These are phyloP conservation scores for Eupithecia abbreviata DNA, from an alignment of 2,888 invertebrate genomes.

Conservation along the genomic window DNA sequence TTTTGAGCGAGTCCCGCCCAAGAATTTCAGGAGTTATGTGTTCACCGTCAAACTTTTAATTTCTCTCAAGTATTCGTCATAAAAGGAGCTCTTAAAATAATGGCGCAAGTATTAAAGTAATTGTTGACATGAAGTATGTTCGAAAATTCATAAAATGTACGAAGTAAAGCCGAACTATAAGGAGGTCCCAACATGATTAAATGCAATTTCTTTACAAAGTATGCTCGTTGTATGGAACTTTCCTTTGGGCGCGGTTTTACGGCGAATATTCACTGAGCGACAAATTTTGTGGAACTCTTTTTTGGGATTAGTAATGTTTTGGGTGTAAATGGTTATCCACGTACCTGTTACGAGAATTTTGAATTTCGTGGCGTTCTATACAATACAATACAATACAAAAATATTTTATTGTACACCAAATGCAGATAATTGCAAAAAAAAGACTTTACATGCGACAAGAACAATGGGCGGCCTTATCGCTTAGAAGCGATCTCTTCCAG, in stretches of 20 bases:
- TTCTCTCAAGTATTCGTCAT: slow-evolving; percentile 70
- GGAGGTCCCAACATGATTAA: slow-evolving; percentile 76
- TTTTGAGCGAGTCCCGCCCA: slow-evolving; percentile 34
- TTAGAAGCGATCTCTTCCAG: no score
- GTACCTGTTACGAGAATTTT: no score
- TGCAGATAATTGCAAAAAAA: no score
- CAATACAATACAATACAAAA: no score
- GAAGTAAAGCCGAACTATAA: slow-evolving; percentile 69
- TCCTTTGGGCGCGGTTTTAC: slow-evolving; percentile 62
- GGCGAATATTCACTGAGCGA: slow-evolving; percentile 1
- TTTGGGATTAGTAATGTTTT: not conserved
- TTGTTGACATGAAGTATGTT: slow-evolving; percentile 74
- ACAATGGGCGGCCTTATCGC: no score
- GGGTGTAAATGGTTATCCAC: no score
- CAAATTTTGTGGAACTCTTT: not conserved
- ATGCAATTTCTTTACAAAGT: slow-evolving; percentile 81
- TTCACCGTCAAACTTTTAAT: slow-evolving; percentile 56
- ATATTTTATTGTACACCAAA: no score
- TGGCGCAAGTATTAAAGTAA: slow-evolving; percentile 73
- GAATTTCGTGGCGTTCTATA: not conserved
- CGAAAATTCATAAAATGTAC: slow-evolving; percentile 74
- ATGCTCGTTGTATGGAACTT: slow-evolving; percentile 73
- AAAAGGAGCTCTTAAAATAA: slow-evolving; percentile 60
- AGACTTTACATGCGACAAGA: no score
- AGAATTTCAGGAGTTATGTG: slow-evolving; percentile 45